Evolutionary conservation across 2,797 vertebrate species (phyloP).

Genomic region (Molossus alvarezi): DNA sequence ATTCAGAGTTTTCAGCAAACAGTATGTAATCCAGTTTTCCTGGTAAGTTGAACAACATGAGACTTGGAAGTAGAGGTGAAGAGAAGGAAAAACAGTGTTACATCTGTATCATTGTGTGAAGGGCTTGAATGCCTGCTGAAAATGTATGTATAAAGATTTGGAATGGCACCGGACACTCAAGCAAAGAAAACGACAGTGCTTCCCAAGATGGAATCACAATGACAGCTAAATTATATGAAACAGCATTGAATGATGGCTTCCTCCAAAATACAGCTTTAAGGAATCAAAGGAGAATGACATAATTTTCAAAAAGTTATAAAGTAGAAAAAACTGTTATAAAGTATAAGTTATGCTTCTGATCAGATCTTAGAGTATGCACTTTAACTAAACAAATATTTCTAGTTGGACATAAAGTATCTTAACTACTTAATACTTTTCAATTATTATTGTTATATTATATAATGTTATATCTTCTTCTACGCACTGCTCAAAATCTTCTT

Average conservation of each 20-base stretch:
- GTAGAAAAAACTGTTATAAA: not conserved
- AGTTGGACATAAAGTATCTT: not conserved
- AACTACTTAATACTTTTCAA: not conserved
- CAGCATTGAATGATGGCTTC: not conserved
- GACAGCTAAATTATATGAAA: constrained; percentile 9
- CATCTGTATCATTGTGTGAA: not conserved
- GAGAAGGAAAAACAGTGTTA: not conserved
- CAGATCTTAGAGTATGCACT: not conserved
- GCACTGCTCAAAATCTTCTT: not conserved
- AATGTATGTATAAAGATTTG: constrained; percentile 14
- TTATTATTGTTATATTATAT: not conserved
- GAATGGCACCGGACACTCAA: not conserved
- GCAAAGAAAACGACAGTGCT: not conserved
- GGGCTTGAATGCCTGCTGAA: not conserved
- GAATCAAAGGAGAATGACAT: not conserved
- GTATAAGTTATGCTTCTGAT: not conserved
- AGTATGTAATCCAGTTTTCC: not conserved
- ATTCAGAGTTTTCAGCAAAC: not conserved
- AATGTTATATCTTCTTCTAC: not conserved
- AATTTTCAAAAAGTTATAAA: constrained; percentile 2
- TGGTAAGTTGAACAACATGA: not conserved
- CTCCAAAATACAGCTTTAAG: constrained; percentile 32
- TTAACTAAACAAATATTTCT: not conserved
- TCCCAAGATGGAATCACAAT: constrained; percentile 30
- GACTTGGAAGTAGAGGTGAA: not conserved